Evolutionary conservation across 2,113 vertebrate species (phyloP).

Genomic region (Ammospiza nelsoni): DNA sequence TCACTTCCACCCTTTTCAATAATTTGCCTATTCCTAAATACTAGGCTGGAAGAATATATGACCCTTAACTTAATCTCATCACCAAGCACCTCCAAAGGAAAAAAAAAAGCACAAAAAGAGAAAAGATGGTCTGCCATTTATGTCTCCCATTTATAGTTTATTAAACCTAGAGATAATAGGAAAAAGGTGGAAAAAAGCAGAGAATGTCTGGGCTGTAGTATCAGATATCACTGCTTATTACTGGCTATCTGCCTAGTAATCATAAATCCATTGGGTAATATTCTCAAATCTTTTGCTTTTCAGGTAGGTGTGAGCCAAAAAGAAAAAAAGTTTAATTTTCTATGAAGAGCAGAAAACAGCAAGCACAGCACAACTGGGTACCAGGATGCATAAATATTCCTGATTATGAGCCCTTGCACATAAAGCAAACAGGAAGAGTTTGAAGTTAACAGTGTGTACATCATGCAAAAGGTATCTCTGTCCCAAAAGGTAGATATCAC

Average conservation of each 20-base stretch:
- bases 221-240: slow-evolving; percentile 42
- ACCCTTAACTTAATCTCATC: slow-evolving; percentile 27
- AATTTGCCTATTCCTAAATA: slow-evolving; percentile 24
- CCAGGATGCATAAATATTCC: slow-evolving; percentile 52
- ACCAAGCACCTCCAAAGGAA: not conserved
- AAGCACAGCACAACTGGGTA: slow-evolving; percentile 48
- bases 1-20: slow-evolving; percentile 35
- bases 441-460: slow-evolving; percentile 59
- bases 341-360: slow-evolving; percentile 40
- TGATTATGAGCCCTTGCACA: slow-evolving; percentile 31
- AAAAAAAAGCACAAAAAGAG: not conserved
- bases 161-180: slow-evolving; percentile 61
- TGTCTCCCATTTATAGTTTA: slow-evolving; percentile 47
- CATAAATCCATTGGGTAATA: slow-evolving; percentile 38
- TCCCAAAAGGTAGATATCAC: slow-evolving; percentile 62
- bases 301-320: slow-evolving; percentile 63
- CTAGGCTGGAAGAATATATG: not conserved
- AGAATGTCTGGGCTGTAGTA: slow-evolving; percentile 7
- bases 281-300: slow-evolving; percentile 59
- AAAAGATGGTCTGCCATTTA: slow-evolving; percentile 20
- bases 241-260: slow-evolving; percentile 48
- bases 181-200: slow-evolving; percentile 43
- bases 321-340: slow-evolving; percentile 51
- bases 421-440: slow-evolving; percentile 65
- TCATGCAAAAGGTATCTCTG: slow-evolving; percentile 63